phyloP scores from a whole-genome alignment of 2,797 vertebrate species.

The Mormyrus proboscirostris region DNA sequence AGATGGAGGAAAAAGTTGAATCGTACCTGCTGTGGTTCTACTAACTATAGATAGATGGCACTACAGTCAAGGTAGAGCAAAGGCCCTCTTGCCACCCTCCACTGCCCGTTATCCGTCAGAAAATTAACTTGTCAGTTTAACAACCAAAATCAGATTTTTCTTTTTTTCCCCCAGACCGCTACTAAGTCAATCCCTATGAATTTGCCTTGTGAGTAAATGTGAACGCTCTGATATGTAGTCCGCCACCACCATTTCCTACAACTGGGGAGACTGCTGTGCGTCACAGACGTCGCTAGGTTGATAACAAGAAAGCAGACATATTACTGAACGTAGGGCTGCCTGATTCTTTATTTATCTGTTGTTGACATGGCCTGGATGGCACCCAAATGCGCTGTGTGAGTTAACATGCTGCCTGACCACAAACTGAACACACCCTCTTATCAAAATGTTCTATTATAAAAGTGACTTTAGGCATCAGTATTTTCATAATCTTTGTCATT shows the following conservation, averaged over 20 bases:
- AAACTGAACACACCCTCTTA: background rate
- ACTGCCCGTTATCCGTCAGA: slow-evolving; percentile 84
- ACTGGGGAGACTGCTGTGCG: slow-evolving; percentile 98
- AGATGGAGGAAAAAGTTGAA: background rate
- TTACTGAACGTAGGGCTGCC: slow-evolving; percentile 51
- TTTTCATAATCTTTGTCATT: background rate
- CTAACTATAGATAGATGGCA: slow-evolving; percentile 90
- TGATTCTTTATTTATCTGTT: slow-evolving; percentile 10
- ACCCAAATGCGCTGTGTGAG: background rate
- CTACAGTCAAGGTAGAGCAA: slow-evolving; percentile 85
- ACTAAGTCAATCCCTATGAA: slow-evolving; percentile 72
- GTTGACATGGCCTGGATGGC: background rate
- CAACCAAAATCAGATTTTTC: slow-evolving; percentile 80
- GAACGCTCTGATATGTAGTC: slow-evolving; percentile 88
- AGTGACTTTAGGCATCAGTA: background rate
- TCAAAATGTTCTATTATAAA: background rate
- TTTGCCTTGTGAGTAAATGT: slow-evolving; percentile 88
- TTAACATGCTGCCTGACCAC: background rate
- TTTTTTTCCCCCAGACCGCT: slow-evolving; percentile 77
- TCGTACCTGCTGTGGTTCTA: slow-evolving; percentile 65
- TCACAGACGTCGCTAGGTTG: slow-evolving; percentile 92
- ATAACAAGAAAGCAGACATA: slow-evolving; percentile 74
- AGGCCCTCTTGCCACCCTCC: slow-evolving; percentile 50
- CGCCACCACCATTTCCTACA: slow-evolving; percentile 98
- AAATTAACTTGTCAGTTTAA: slow-evolving; percentile 99